phyloP scores from a whole-genome alignment of 2,113 vertebrate genomes.

The Theropithecus gelada region DNA sequence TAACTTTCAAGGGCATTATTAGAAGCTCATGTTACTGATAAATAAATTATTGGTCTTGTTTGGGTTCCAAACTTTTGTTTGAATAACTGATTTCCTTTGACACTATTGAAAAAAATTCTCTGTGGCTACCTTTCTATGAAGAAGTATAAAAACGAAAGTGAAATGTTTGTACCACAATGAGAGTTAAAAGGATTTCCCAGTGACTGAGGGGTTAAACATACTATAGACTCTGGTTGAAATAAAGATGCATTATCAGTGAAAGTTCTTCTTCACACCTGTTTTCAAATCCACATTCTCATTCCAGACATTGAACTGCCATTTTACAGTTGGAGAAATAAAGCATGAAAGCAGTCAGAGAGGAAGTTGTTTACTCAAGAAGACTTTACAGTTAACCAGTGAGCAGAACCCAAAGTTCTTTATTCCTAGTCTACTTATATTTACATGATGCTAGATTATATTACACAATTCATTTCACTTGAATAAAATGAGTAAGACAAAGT shows the following conservation, averaged over 20 bases:
- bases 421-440: neutral
- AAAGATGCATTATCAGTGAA: neutral
- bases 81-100: neutral
- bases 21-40: neutral
- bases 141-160: neutral
- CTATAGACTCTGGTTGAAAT: neutral
- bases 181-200: neutral
- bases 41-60: neutral
- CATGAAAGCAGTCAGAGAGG: neutral
- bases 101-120: neutral
- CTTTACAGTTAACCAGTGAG: neutral
- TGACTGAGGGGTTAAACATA: neutral
- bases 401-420: neutral
- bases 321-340: neutral
- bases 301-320: neutral
- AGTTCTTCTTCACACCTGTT: neutral
- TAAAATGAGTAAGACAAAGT: neutral
- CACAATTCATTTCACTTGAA: neutral
- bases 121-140: neutral
- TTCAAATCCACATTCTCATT: neutral
- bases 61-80: neutral
- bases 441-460: neutral
- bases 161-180: neutral
- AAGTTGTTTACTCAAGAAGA: neutral
- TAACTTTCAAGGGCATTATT: neutral